These are phyloP conservation scores for Hippocampus zosterae DNA, from an alignment of 2,113 vertebrate genomes.

Conservation along the genomic window DNA sequence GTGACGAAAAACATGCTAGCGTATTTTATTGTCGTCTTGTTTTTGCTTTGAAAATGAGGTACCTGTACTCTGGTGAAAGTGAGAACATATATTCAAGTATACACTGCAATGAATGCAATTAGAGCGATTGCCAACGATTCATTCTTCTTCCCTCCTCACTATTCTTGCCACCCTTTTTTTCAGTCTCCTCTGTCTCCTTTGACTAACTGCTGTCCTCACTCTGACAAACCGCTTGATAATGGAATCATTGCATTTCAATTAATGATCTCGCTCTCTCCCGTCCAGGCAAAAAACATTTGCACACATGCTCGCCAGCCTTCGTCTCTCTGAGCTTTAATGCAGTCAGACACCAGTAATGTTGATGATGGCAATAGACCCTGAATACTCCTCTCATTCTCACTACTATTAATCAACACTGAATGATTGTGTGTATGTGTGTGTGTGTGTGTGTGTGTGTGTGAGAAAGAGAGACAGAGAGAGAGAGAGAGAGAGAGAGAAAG, in stretches of 20 bases:
- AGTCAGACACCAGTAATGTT: conserved; percentile 60
- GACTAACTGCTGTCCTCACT: conserved; percentile 57
- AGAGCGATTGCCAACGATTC: conserved; percentile 44
- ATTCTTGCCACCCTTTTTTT: background rate
- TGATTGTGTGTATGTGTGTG: conserved; percentile 24
- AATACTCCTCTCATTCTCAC: conserved; percentile 50
- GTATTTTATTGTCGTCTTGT: background rate
- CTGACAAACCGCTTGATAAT: conserved; percentile 67
- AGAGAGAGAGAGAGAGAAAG: conserved; percentile 8
- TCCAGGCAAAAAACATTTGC: conserved; percentile 33
- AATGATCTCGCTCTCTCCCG: conserved; percentile 52
- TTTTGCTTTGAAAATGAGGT: conserved; percentile 35
- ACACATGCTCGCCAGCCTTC: conserved; percentile 11
- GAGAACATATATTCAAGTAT: background rate
- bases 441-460: conserved; percentile 10
- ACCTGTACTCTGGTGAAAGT: conserved; percentile 40
- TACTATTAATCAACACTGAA: conserved; percentile 64
- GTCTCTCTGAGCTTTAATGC: conserved; percentile 49
- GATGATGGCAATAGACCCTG: conserved; percentile 58
- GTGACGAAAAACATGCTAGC: background rate
- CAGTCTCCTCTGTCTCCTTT: conserved; percentile 20
- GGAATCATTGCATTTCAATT: conserved; percentile 67
- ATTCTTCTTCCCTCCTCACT: background rate
- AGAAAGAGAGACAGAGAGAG: background rate
- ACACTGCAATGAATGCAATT: conserved; percentile 42